Base-by-base conservation (phyloP, 2,888 invertebrate genomes). In the Drosophila buzzatii region DNA sequence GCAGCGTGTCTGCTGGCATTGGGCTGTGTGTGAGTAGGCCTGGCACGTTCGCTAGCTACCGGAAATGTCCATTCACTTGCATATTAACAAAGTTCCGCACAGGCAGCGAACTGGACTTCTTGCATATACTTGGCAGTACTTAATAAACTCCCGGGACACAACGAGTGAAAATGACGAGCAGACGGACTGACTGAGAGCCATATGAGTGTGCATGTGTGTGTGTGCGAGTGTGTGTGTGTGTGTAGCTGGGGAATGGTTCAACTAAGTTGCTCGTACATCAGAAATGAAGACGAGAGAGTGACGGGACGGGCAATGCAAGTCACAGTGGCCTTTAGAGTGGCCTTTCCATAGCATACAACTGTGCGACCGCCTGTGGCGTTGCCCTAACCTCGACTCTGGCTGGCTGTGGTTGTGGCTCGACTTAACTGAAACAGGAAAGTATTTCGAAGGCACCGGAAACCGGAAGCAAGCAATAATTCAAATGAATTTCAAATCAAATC, bases 401-500 rank as follows among this genome's bases (percentile, higher is more conserved):
- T 16, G 47, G 23, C 49, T 49, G 49, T 49, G 49, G 49, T 12
- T 53, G 65, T 79, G 80, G 73, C 65, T 74, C 62, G 70, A 77
- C 77, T 67, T 67, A 80, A 73, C 79, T 75, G 76, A 73, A 85
- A 88, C 89, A 89, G 86, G 86, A 90, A 90, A 91, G 88, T 90
- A 83, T 85, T 91, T 84, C 82, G 85, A 87, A 87, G 89, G 82
- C 81, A 83, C 83, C 91, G 92, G 91, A 92, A 90, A 82, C 91
- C 86, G 91, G 92, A 91, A 92, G 90, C 85, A 90, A 90, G 91
- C 91, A 91, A 91, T 91, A 92, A 91, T 90, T 91, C 91, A 91
- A 91, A 91, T 91, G 90, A 92, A 91, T 92, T 91, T 89, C 88
- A 91, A 91, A 91, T 91, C 91, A 91, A 92, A 92, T 92, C 91